A percentile compares a stretch with the other conserved stretches of the same genome.
Conservation (phyloP, 2,113 vertebrate species). For the Neotragus pygmaeus region DNA sequence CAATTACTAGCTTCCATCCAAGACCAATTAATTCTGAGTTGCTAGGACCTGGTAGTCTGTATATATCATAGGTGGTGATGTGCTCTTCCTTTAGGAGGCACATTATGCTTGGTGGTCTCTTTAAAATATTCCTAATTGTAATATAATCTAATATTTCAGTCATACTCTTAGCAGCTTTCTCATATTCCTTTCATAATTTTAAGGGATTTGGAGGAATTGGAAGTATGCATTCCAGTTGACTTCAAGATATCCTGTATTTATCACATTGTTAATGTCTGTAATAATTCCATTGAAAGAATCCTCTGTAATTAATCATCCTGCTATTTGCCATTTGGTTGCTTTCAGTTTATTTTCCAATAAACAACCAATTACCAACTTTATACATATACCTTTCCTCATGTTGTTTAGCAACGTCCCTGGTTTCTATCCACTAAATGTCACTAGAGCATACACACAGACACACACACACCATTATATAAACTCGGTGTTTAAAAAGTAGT, state of each 20-base stretch:
- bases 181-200: background rate
- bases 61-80: background rate
- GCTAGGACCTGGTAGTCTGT: background rate
- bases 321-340: background rate
- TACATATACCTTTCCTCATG: background rate
- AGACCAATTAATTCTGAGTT: background rate
- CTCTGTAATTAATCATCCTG: background rate
- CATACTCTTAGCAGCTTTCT: background rate
- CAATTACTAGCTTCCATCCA: background rate
- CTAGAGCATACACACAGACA: background rate
- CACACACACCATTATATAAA: background rate
- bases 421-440: background rate
- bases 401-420: background rate
- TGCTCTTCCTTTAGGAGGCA: background rate
- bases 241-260: background rate
- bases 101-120: background rate
- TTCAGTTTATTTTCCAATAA: background rate
- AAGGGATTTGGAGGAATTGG: background rate
- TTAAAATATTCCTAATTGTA: background rate
- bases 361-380: background rate
- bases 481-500: background rate
- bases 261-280: background rate
- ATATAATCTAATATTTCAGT: background rate
- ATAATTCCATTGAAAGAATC: background rate
- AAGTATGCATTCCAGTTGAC: background rate